Evolutionary conservation across 2,888 invertebrate species (phyloP).

Genomic region (Zaprionus lineosus): DNA sequence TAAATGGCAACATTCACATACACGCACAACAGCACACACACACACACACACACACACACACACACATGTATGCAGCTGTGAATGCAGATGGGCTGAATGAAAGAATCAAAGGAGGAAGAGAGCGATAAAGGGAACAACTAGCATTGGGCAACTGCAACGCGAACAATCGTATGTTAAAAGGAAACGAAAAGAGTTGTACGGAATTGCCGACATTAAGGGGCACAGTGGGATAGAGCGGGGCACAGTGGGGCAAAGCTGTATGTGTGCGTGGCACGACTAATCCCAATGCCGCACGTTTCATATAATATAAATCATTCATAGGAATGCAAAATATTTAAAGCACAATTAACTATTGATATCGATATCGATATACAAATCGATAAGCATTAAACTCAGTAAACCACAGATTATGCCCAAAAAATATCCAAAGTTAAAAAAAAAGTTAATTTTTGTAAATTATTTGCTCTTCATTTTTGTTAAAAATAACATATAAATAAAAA

Average conservation of each 20-base stretch:
- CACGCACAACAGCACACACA: slow-evolving; percentile 8
- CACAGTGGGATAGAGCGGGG: too few species aligned
- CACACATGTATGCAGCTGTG: slow-evolving; percentile 16
- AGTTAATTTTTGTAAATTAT: not conserved
- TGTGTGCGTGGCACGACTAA: too few species aligned
- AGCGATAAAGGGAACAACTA: slow-evolving; percentile 11
- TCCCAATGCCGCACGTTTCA: too few species aligned
- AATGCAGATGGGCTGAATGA: slow-evolving; percentile 32
- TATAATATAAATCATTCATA: too few species aligned
- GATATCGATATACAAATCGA: too few species aligned
- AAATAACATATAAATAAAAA: not conserved
- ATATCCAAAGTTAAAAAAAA: not conserved
- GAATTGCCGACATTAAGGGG: slow-evolving; percentile 28
- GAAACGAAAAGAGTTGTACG: slow-evolving; percentile 67
- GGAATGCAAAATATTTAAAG: too few species aligned
- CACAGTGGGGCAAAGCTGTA: too few species aligned
- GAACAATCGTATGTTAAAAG: slow-evolving; percentile 55
- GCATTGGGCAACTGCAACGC: slow-evolving; percentile 37
- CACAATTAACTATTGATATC: too few species aligned
- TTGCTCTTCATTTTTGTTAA: not conserved
- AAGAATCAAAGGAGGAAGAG: not conserved
- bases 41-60: slow-evolving; percentile 27
- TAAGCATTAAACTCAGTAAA: too few species aligned
- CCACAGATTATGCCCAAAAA: too few species aligned
- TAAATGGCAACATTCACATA: slow-evolving; percentile 49